Evolutionary conservation across 2,888 invertebrate species (phyloP).

Genomic region (Neoitamus cyanurus): DNA sequence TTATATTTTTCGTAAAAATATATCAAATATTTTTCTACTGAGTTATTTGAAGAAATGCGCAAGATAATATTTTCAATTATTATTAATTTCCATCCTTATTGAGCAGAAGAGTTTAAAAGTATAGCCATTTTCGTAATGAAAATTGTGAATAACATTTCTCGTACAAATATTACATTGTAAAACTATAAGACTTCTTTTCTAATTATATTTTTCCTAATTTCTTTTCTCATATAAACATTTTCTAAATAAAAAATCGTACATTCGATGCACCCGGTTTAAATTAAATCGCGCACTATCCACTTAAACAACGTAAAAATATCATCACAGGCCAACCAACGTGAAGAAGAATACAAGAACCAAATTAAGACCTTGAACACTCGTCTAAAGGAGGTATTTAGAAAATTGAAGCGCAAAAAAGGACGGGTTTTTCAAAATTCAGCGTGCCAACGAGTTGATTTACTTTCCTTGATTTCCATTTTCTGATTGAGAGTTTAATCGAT

Average conservation of each 20-base stretch:
- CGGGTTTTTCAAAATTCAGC: conserved; percentile 39
- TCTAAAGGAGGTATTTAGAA: conserved; percentile 91
- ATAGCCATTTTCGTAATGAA: background rate
- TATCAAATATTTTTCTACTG: too few species aligned
- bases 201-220: conserved; percentile 46
- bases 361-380: conserved; percentile 98
- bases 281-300: background rate
- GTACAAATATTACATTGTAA: conserved; percentile 53
- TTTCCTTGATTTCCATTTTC: background rate
- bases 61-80: too few species aligned
- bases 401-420: background rate
- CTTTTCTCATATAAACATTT: background rate
- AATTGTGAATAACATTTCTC: background rate
- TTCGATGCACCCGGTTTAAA: background rate
- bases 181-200: conserved; percentile 20
- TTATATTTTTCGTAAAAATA: too few species aligned
- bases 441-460: conserved; percentile 25
- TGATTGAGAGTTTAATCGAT: background rate
- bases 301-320: conserved; percentile 55
- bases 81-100: too few species aligned
- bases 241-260: background rate
- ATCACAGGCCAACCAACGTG: conserved; percentile 95
- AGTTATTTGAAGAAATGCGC: too few species aligned
- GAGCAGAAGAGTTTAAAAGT: too few species aligned
- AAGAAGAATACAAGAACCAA: conserved; percentile 99